phyloP scores from a whole-genome alignment of 2,113 vertebrate genomes.

The Emydocephalus ijimae region DNA sequence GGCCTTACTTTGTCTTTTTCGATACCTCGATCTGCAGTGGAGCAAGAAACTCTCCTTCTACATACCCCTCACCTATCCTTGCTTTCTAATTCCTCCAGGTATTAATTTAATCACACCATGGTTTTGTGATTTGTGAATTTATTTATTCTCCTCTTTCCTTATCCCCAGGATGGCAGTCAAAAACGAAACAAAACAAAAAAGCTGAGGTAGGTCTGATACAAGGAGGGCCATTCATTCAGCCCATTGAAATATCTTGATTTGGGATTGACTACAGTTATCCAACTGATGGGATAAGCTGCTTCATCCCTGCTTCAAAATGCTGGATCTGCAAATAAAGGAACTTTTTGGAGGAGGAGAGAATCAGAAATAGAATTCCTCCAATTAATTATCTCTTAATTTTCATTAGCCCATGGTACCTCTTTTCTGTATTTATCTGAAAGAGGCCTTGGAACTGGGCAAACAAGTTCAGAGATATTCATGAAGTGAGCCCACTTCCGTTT shows the following conservation, averaged over 20 bases:
- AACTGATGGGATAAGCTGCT: neutral
- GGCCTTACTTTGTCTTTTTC: neutral
- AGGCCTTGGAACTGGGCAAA: neutral
- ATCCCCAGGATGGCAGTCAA: neutral
- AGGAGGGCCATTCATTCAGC: neutral
- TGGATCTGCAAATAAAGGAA: neutral
- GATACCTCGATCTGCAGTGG: neutral
- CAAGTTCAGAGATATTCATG: neutral
- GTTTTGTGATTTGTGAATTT: conserved; percentile 32
- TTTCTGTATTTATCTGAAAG: neutral
- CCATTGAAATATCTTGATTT: neutral
- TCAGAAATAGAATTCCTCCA: neutral
- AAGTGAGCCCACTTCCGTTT: neutral
- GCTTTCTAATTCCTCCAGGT: neutral
- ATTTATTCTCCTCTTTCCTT: conserved; percentile 22
- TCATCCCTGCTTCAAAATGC: neutral
- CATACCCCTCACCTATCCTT: neutral
- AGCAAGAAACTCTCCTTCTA: neutral
- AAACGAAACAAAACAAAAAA: neutral
- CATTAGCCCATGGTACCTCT: neutral
- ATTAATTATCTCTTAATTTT: neutral
- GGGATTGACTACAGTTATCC: neutral
- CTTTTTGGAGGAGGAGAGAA: neutral
- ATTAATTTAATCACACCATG: conserved; percentile 46
- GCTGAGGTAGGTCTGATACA: neutral